phyloP scores from a whole-genome alignment of 2,797 vertebrate genomes.

The Lindbergichthys nudifrons region DNA sequence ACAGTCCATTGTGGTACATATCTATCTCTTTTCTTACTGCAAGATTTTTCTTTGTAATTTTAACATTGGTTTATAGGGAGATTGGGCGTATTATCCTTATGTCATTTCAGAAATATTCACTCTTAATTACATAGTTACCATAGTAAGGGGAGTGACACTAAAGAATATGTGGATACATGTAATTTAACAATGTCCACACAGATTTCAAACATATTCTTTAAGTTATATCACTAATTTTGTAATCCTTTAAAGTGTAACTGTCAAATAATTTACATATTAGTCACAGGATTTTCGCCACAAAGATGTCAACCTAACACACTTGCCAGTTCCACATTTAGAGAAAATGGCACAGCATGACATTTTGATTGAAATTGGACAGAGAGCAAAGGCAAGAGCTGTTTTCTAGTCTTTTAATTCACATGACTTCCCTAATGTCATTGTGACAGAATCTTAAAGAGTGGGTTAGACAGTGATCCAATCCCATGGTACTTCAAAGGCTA shows the following conservation, averaged over 20 bases:
- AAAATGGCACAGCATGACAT: constrained; percentile 81
- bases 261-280: constrained; percentile 73
- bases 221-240: constrained; percentile 45
- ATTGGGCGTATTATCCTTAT: background rate
- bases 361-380: constrained; percentile 82
- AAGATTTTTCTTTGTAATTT: background rate
- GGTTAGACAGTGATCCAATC: constrained; percentile 87
- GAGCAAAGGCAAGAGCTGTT: constrained; percentile 80
- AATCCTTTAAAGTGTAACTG: constrained; percentile 68
- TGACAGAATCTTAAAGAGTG: constrained; percentile 83
- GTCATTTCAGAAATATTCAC: background rate
- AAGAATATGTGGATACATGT: constrained; percentile 5
- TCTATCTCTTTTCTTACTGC: background rate
- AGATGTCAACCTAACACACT: constrained; percentile 74
- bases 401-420: constrained; percentile 82
- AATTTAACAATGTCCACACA: constrained; percentile 12
- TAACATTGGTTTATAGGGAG: background rate
- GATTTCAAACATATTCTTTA: constrained; percentile 43
- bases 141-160: background rate
- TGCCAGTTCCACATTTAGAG: constrained; percentile 71
- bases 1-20: background rate
- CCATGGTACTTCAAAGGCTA: constrained; percentile 87
- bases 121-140: constrained; percentile 1
- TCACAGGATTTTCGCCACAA: constrained; percentile 74
- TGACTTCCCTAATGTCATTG: constrained; percentile 84